Conservation (phyloP, 2,113 vertebrate genomes). For the Leptobrachium ailaonicum region DNA sequence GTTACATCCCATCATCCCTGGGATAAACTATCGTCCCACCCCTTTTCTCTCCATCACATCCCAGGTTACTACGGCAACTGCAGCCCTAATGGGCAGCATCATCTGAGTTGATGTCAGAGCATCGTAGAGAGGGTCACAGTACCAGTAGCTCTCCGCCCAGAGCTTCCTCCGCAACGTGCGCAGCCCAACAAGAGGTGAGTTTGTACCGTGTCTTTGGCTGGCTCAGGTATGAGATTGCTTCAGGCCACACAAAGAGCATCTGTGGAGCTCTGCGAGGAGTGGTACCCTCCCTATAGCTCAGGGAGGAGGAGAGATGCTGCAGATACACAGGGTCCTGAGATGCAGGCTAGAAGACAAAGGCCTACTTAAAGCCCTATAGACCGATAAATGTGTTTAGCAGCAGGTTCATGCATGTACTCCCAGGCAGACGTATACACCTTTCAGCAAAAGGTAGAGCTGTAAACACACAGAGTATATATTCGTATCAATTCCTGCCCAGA, state of each 20-base stretch:
- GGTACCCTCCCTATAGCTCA: constrained; percentile 40
- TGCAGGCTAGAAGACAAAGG: constrained; percentile 40
- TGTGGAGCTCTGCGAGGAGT: constrained; percentile 5
- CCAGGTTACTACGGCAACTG: constrained; percentile 77
- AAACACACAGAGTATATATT: no score
- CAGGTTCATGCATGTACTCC: neutral
- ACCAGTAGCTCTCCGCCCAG: constrained; percentile 27
- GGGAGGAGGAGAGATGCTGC: constrained; percentile 26
- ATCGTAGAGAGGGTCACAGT: constrained; percentile 64
- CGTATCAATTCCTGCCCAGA: no score
- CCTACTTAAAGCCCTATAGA: constrained; percentile 21
- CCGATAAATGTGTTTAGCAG: neutral
- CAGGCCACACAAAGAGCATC: neutral
- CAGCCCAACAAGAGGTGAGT: constrained; percentile 42
- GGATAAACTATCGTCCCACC: constrained; percentile 26
- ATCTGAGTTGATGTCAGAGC: constrained; percentile 65
- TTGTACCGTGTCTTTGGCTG: neutral
- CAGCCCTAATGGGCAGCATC: constrained; percentile 76
- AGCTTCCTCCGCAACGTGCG: constrained; percentile 34
- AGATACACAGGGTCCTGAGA: constrained; percentile 21
- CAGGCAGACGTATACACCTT: neutral
- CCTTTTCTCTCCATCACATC: constrained; percentile 65
- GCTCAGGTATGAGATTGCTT: neutral
- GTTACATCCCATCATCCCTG: constrained; percentile 45
- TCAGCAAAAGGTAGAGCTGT: no score